Conservation (phyloP, 2,888 invertebrate species). For the Helicoverpa assulta region DNA sequence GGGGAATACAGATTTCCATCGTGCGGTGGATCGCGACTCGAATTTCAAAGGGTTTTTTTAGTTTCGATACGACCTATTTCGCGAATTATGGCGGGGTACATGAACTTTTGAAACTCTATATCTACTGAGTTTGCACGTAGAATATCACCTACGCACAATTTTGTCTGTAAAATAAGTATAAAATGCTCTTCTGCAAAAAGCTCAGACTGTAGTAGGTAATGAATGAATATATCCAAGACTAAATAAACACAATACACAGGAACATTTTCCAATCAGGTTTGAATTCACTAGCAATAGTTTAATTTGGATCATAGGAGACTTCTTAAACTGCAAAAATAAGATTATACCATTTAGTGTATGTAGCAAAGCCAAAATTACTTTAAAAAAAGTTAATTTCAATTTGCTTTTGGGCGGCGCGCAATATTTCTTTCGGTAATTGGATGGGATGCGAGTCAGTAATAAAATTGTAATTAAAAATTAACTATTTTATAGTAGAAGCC, state of each 20-base stretch:
- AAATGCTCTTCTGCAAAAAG: background rate
- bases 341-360: background rate
- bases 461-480: conserved; percentile 90
- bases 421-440: conserved; percentile 87
- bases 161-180: background rate
- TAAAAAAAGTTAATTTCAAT: conserved; percentile 70
- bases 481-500: conserved; percentile 85
- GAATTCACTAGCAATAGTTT: too few species aligned
- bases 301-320: too few species aligned
- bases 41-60: conserved; percentile 88
- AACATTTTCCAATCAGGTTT: too few species aligned
- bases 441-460: conserved; percentile 86
- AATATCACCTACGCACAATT: background rate
- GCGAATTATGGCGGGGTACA: conserved; percentile 54
- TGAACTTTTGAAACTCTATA: conserved; percentile 2
- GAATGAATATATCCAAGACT: background rate
- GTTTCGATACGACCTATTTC: conserved; percentile 70
- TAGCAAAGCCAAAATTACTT: background rate
- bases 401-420: conserved; percentile 69
- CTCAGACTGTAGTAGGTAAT: background rate
- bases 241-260: background rate
- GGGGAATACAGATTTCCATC: conserved; percentile 87
- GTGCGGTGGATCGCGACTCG: conserved; percentile 78
- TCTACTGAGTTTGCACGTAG: background rate
- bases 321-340: background rate